Percentiles rank a stretch among this genome's conserved stretches.
Conservation (phyloP, 2,113 vertebrate species). For the Leptosomus discolor region DNA sequence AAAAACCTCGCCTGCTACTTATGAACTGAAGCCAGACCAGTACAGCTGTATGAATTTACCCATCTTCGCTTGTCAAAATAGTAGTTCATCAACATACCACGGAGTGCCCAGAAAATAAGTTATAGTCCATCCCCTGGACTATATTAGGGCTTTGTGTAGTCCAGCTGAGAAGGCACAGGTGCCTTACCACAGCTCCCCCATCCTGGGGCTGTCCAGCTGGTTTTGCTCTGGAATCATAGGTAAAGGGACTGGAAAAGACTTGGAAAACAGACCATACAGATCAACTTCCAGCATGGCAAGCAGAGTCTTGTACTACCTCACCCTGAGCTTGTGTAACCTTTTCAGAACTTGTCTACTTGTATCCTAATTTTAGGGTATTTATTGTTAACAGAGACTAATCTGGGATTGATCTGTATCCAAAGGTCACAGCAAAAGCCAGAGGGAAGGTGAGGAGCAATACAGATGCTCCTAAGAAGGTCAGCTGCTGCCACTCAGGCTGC, state of each 20-base stretch:
- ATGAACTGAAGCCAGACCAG: background rate
- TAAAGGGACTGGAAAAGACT: background rate
- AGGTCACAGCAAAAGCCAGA: slow-evolving; percentile 24
- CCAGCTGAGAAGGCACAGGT: background rate
- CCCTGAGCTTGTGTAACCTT: slow-evolving; percentile 1
- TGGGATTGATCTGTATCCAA: slow-evolving; percentile 24
- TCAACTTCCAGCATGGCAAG: background rate
- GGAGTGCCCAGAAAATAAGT: background rate
- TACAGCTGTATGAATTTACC: background rate
- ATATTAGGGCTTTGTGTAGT: background rate
- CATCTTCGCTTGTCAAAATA: background rate
- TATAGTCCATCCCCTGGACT: background rate
- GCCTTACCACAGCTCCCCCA: background rate
- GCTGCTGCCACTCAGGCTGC: slow-evolving; percentile 41
- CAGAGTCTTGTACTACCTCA: background rate
- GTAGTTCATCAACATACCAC: background rate
- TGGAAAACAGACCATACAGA: background rate
- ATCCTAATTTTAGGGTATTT: slow-evolving; percentile 48
- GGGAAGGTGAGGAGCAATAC: background rate
- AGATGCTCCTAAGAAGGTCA: slow-evolving; percentile 48
- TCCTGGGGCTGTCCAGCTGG: background rate
- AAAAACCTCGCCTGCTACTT: background rate
- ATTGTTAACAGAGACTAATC: slow-evolving; percentile 45
- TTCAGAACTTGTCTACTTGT: background rate
- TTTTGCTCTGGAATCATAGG: background rate